Conservation (phyloP, 2,113 vertebrate genomes). For the Callocephalon fimbriatum region DNA sequence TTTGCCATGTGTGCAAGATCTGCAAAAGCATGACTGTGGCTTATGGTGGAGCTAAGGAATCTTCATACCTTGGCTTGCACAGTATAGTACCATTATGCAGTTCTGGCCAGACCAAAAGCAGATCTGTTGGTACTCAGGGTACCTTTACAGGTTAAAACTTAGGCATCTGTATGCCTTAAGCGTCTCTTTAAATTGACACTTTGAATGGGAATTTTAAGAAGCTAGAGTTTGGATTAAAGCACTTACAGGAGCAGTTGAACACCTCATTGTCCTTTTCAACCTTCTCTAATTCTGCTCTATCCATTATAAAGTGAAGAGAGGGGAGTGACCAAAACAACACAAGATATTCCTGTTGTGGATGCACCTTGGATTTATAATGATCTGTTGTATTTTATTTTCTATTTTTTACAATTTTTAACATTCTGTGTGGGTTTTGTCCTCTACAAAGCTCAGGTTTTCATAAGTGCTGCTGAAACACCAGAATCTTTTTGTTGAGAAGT, state of each 20-base stretch:
- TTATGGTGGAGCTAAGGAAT: background rate
- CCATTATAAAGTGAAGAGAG: background rate
- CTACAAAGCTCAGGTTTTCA: background rate
- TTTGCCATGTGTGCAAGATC: background rate
- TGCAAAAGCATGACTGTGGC: background rate
- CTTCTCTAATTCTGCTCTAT: background rate
- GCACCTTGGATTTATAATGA: background rate
- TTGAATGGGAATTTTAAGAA: background rate
- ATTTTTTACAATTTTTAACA: background rate
- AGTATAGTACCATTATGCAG: background rate
- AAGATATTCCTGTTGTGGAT: background rate
- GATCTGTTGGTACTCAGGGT: background rate
- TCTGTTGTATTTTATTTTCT: background rate
- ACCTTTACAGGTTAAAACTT: background rate
- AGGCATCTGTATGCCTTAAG: background rate
- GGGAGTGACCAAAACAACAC: background rate
- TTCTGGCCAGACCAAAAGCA: background rate
- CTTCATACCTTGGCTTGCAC: background rate
- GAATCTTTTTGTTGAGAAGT: background rate
- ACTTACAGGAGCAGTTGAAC: background rate
- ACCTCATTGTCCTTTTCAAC: background rate
- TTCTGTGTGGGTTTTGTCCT: background rate
- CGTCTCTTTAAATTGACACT: background rate
- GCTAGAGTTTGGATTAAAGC: background rate
- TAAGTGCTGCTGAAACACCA: background rate